Base-by-base conservation (phyloP, 2,113 vertebrate genomes). In the Tachysurus fulvidraco region DNA sequence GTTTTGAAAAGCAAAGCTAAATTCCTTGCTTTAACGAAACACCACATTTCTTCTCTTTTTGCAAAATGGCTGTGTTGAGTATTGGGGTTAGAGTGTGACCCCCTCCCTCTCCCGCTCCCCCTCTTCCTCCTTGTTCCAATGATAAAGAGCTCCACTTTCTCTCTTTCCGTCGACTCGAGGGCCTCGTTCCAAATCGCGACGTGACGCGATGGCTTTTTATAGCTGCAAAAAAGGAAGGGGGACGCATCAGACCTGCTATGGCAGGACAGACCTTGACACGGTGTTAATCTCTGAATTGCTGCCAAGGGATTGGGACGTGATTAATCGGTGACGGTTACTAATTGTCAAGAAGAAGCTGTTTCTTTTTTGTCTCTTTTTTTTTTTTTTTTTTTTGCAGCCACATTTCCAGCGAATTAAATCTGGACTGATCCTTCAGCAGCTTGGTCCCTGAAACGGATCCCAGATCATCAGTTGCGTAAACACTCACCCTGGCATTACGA, bases 121-220 rank as follows among this genome's bases (percentile, higher is more conserved):
- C 46, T 73, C 69, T 77, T 86, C 81, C 67, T 83, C 25, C 81
- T 65, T 83, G 64, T 59, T 64, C 71, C 84, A 81, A 82, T 82
- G 83, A 88, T 86, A 86, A 88, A 90, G 85, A 87, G 87, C 60
- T 83, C 81, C 80, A 67, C 86, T 88, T 82, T 88, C 60, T 78
- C 46, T 80, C 78, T 80, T 57, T 23, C 54, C 41, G 73, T 71
- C 76, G 82, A 81, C 84, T 88, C 84, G 54, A 85, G 86, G 86
- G 88, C 85, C 81, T 83, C 88, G 85, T 90, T 86, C 88, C 86
- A 82, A 74, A 89, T 87, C 86, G 77, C 76, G 54, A 86, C 69
- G 85, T 74, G 74, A 69, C 46, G 64, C 65, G 62, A 46, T 76
- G 86, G 83, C 86, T 89, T 87, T 91, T 88, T 84, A 89, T 89